Conservation (phyloP, 2,888 invertebrate species). For the Volucella inanis region DNA sequence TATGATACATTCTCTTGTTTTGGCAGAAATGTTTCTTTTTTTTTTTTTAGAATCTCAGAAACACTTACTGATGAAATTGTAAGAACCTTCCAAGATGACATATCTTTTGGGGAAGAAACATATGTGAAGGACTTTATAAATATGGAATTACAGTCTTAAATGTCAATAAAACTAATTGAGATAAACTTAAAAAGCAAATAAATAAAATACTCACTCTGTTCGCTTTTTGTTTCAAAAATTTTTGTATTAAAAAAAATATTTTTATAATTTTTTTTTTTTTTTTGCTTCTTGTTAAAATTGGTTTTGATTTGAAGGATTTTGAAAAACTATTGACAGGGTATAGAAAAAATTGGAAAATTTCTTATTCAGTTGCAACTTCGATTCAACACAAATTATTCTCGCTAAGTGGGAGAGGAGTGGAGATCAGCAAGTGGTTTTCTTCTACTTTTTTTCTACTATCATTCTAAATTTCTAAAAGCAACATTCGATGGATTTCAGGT, state of each 20-base stretch:
- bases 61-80: conserved; percentile 75
- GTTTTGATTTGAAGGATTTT: conserved; percentile 36
- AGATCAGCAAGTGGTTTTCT: neutral
- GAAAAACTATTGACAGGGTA: conserved; percentile 31
- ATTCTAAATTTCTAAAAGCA: no score
- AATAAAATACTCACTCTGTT: conserved; percentile 46
- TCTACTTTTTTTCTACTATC: no score
- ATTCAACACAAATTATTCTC: conserved; percentile 9
- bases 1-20: neutral
- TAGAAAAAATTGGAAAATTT: conserved; percentile 7
- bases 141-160: conserved; percentile 75
- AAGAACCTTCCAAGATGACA: conserved; percentile 71
- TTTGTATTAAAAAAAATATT: conserved; percentile 2
- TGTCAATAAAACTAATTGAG: neutral
- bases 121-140: conserved; percentile 78
- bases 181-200: conserved; percentile 3
- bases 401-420: neutral
- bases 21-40: conserved; percentile 2
- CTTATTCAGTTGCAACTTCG: conserved; percentile 35
- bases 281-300: conserved; percentile 14
- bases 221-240: conserved; percentile 17
- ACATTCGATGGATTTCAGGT: no score
- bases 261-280: conserved; percentile 6
- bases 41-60: conserved; percentile 75
- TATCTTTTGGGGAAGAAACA: conserved; percentile 77